Evolutionary conservation across 2,113 vertebrate genomes (phyloP).

Genomic region (Hyperoodon ampullatus): DNA sequence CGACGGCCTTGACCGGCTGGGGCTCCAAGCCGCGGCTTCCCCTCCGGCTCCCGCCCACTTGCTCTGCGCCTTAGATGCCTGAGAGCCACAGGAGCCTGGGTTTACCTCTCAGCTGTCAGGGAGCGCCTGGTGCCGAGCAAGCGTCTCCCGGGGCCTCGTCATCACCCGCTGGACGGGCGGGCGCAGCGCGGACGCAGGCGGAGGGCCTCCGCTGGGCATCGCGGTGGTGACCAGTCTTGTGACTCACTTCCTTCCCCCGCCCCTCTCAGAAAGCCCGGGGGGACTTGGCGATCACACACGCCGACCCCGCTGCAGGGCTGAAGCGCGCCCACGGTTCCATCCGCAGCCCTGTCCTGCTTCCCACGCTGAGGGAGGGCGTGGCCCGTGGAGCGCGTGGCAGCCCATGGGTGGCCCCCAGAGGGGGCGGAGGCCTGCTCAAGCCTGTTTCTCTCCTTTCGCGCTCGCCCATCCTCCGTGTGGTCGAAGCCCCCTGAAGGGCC

Average conservation of each 20-base stretch:
- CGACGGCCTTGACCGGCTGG: too few species aligned
- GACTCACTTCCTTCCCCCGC: conserved; percentile 41
- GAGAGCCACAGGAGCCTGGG: too few species aligned
- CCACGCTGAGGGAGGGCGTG: background rate
- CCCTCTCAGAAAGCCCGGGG: background rate
- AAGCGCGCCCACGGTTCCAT: background rate
- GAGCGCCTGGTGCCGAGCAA: too few species aligned
- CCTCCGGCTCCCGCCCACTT: too few species aligned
- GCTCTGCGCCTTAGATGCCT: too few species aligned
- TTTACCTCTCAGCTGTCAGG: too few species aligned
- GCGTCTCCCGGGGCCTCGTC: too few species aligned
- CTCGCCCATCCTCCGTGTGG: fast-evolving
- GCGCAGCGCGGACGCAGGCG: background rate
- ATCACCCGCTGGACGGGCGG: too few species aligned
- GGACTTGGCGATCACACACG: background rate
- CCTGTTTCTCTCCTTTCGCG: background rate
- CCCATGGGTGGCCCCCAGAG: background rate
- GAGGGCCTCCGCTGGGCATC: background rate
- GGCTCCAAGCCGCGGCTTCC: too few species aligned
- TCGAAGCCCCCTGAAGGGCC: background rate
- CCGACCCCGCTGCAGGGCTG: background rate
- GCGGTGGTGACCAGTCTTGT: background rate
- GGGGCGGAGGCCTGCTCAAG: too few species aligned
- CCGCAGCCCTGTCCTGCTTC: background rate
- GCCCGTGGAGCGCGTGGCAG: fast-evolving